Evolutionary conservation across 2,113 vertebrate genomes (phyloP).

Genomic region (Ictalurus punctatus): DNA sequence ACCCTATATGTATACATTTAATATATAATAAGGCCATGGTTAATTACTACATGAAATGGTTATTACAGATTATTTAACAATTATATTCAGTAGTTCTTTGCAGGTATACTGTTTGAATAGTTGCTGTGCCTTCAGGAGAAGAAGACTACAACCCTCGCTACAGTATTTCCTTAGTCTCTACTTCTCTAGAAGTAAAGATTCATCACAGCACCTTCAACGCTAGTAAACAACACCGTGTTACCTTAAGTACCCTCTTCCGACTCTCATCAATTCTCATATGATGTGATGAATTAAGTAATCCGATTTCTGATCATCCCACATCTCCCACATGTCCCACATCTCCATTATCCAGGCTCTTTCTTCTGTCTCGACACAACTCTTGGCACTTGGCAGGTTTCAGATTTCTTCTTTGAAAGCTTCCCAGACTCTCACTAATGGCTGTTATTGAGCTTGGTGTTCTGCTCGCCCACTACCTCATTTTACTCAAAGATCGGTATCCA

Average conservation of each 20-base stretch:
- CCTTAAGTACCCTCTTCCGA: not conserved
- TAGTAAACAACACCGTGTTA: not conserved
- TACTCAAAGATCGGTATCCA: conserved; percentile 17
- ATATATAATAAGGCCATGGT: not conserved
- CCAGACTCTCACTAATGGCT: conserved; percentile 36
- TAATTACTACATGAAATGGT: too few species aligned
- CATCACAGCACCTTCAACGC: not conserved
- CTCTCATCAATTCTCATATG: not conserved
- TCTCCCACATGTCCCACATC: conserved; percentile 12
- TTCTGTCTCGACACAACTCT: conserved; percentile 32
- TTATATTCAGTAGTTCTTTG: not conserved
- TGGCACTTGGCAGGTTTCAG: conserved; percentile 44
- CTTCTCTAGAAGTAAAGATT: not conserved
- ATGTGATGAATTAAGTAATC: conserved; percentile 42
- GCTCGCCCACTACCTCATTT: not conserved
- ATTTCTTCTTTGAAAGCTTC: conserved; percentile 49
- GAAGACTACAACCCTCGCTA: not conserved
- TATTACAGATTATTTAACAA: not conserved
- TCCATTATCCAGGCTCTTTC: conserved; percentile 22
- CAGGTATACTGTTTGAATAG: not conserved
- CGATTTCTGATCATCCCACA: conserved; percentile 30
- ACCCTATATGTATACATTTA: not conserved
- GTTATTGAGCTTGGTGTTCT: conserved; percentile 30
- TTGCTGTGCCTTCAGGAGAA: not conserved
- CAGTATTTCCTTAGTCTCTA: not conserved